A percentile compares a stretch with the other conserved stretches of the same genome.
phyloP scores from a whole-genome alignment of 2,797 vertebrate genomes.

The Apodemus agrarius region DNA sequence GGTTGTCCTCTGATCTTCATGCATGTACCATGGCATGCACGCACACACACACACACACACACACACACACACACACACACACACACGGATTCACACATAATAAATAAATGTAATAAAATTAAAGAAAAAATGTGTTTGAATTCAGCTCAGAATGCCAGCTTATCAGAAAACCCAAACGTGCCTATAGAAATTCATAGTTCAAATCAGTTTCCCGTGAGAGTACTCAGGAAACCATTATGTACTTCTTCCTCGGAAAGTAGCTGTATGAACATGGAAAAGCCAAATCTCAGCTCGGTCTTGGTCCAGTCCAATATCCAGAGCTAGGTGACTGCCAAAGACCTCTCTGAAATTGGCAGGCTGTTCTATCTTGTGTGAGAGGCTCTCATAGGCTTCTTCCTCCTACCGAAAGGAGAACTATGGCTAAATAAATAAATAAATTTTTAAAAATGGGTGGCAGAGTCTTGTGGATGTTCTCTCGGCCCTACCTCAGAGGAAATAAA shows the following conservation, averaged over 20 bases:
- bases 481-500: background rate
- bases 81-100: background rate
- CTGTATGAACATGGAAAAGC: constrained; percentile 57
- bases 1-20: background rate
- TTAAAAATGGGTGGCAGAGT: background rate
- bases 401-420: background rate
- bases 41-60: background rate
- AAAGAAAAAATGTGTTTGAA: background rate
- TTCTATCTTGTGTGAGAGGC: background rate
- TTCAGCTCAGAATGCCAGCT: background rate
- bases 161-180: background rate
- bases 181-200: background rate
- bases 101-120: background rate
- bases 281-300: constrained; percentile 39
- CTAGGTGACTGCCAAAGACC: constrained; percentile 25
- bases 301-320: constrained; percentile 19
- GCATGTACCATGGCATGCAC: background rate
- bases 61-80: no score
- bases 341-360: constrained; percentile 19
- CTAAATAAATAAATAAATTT: background rate
- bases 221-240: background rate
- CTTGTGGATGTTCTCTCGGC: background rate
- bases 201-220: background rate
- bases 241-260: background rate
- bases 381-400: background rate